These are phyloP conservation scores for Drosophila nigrodunni DNA, from an alignment of 1,140 invertebrate genomes.

Conservation along the genomic window DNA sequence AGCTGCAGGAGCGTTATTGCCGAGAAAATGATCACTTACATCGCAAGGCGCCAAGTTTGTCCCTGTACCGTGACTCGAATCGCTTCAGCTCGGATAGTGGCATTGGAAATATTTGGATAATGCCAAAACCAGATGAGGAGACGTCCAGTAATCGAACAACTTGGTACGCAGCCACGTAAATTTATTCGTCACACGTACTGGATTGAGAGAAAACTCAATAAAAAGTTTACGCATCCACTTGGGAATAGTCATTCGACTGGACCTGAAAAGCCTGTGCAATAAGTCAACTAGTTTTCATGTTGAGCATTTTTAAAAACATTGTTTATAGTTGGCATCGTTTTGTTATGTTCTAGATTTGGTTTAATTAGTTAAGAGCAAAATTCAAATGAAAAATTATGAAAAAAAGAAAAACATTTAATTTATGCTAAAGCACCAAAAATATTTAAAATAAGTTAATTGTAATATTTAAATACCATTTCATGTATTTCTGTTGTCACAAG, in stretches of 20 bases:
- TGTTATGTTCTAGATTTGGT: constrained; percentile 17
- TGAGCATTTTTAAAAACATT: background rate
- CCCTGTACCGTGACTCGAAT: constrained; percentile 79
- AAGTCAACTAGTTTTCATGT: constrained; percentile 5
- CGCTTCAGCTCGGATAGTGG: constrained; percentile 82
- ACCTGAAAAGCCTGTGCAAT: constrained; percentile 23
- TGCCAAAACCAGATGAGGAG: constrained; percentile 76
- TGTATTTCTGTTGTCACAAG: constrained; percentile 47
- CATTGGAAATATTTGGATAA: constrained; percentile 78
- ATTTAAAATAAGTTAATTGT: constrained; percentile 58
- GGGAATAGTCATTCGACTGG: constrained; percentile 6
- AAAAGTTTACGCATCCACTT: background rate
- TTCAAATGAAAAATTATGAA: background rate
- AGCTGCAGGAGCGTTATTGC: constrained; percentile 70
- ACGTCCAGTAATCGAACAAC: constrained; percentile 65
- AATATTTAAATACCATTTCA: constrained; percentile 29
- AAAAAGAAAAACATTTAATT: constrained; percentile 2
- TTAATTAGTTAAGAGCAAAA: constrained; percentile 10
- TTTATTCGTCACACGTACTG: background rate
- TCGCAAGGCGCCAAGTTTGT: constrained; percentile 73
- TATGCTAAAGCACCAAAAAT: constrained; percentile 77
- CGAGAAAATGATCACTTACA: constrained; percentile 76
- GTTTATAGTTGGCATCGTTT: constrained; percentile 10
- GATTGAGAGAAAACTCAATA: background rate
- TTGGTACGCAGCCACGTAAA: constrained; percentile 71